Evolutionary conservation across 64 coral and sea anemone species (phyloP), one percentile per base, ranked within the genome.

Genomic region (Porites australiensis): DNA sequence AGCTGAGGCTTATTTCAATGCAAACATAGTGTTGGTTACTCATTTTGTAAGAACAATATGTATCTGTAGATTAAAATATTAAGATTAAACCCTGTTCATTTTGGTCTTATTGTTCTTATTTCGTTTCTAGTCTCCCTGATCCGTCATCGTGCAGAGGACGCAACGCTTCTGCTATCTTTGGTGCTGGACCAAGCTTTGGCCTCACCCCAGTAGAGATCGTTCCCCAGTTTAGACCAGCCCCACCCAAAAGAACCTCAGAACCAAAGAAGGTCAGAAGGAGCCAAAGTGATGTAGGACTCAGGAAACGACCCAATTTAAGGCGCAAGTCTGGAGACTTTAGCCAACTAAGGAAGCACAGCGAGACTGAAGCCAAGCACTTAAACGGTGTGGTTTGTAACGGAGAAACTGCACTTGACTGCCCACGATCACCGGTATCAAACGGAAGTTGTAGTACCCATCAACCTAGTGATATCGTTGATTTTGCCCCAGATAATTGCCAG

Each of bases 141-240:
- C 58, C 73, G 1, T 37, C 27, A 37, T 75, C 91, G 7, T 5
- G 48, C 9, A 72, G 69, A 71, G 82, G 43, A 75, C 73, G 75
- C 48, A 93, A 93, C 82, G 83, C 91, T 12, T 93, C 91, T 3
- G 91, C 91, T 11, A 93, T 93, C 58, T 93, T 93, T 93, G 91
- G 91, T 74, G 91, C 82, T 6, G 72, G 85, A 48, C 70, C 72
- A 49, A 79, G 77, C 13, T 93, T 82, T 75, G 91, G 91, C n/a
- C 27, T 93, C 7, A 66, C 70, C 13, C 77, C 91, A 23, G 55
- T 74, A 69, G 90, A 92, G 80, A 62, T 82, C 2, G 76, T 58
- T 49, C 72, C 76, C 58, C 61, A 74, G 62, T 61, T 64, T 16
- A 60, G 79, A 58, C 83, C 66, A 73, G 85, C 74, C 45, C 88